Percentiles rank a stretch among this genome's conserved stretches.
Evolutionary conservation across 2,888 invertebrate genomes (phyloP).

Genomic region (Baccha elongata): DNA sequence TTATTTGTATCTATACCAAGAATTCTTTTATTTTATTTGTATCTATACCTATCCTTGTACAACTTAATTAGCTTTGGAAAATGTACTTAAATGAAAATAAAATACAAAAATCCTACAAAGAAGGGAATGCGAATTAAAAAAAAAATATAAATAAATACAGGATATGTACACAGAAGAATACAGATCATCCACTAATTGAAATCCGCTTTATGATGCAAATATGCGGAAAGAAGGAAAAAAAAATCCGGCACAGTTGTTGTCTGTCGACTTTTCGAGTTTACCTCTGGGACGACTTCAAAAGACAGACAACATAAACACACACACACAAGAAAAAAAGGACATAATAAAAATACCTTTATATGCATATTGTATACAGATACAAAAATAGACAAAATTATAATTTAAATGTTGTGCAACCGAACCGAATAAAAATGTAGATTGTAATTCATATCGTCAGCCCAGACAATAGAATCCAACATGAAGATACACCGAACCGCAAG

Average conservation of each 20-base stretch:
- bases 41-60: neutral
- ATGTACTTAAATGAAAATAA: neutral
- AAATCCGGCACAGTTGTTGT: neutral
- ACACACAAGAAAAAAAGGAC: neutral
- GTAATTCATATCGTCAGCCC: constrained; percentile 12
- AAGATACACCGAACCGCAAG: constrained; percentile 4
- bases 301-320: constrained; percentile 24
- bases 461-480: constrained; percentile 43
- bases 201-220: constrained; percentile 65
- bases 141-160: constrained; percentile 1
- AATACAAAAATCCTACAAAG: constrained; percentile 15
- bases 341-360: constrained; percentile 1
- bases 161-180: constrained; percentile 21
- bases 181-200: constrained; percentile 67
- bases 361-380: neutral
- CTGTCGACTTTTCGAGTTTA: constrained; percentile 14
- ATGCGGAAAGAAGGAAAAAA: constrained; percentile 43
- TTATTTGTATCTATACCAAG: neutral
- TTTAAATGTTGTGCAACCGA: constrained; percentile 49
- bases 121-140: constrained; percentile 17
- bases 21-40: neutral
- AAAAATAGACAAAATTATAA: constrained; percentile 47
- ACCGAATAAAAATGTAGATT: constrained; percentile 55
- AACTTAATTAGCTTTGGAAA: constrained; percentile 43
- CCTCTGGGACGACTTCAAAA: constrained; percentile 26